These are phyloP conservation scores for Arrhamphus sclerolepis DNA, from an alignment of 2,797 vertebrate genomes.

Conservation along the genomic window DNA sequence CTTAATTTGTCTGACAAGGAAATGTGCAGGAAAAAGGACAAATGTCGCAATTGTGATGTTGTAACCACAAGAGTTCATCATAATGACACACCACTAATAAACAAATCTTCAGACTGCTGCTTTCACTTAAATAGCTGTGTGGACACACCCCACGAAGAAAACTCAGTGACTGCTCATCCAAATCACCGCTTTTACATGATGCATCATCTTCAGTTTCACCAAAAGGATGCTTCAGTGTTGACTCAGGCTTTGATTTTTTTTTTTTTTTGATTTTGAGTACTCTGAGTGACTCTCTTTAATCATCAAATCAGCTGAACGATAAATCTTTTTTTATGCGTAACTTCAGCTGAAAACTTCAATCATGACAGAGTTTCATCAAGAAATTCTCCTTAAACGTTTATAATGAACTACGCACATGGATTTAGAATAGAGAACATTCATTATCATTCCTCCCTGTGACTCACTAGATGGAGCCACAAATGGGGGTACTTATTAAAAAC, in stretches of 20 bases:
- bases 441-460: conserved; percentile 63
- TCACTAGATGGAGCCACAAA: conserved; percentile 28
- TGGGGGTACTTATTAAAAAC: not conserved
- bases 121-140: not conserved
- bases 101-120: not conserved
- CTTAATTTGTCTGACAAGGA: too few species aligned
- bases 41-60: not conserved
- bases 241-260: too few species aligned
- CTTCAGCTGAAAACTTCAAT: too few species aligned
- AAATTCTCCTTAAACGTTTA: not conserved
- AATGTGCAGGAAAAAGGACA: not conserved
- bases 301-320: too few species aligned
- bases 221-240: not conserved
- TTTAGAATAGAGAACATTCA: not conserved
- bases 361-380: too few species aligned
- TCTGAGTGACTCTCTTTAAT: too few species aligned
- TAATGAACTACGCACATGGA: not conserved
- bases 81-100: too few species aligned
- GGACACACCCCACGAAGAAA: conserved; percentile 1
- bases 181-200: not conserved
- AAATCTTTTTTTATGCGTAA: too few species aligned
- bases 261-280: too few species aligned
- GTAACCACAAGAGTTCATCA: not conserved
- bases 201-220: conserved; percentile 23
- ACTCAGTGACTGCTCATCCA: not conserved